Conservation (phyloP, 2,888 invertebrate species). For the Yponomeuta evonymella region DNA sequence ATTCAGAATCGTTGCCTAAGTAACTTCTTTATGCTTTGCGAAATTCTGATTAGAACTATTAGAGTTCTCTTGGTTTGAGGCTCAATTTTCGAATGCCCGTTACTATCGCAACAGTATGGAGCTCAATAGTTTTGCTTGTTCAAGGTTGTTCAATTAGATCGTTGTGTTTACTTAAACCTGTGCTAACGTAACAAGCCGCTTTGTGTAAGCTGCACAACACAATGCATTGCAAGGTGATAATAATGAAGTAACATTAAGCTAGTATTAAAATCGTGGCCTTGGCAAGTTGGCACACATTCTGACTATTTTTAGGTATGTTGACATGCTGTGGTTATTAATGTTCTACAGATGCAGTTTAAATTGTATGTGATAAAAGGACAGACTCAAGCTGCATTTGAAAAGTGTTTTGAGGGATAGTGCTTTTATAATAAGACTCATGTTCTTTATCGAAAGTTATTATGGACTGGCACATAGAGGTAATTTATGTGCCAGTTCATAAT, state of each 20-base stretch:
- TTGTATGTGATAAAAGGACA: no score
- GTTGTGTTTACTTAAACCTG: slow-evolving; percentile 4
- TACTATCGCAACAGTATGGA: background rate
- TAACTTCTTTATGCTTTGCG: background rate
- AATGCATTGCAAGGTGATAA: slow-evolving; percentile 6
- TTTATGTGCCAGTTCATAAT: no score
- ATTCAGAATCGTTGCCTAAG: background rate
- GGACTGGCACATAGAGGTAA: no score
- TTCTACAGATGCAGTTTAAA: background rate
- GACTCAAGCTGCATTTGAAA: no score
- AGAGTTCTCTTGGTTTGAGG: background rate
- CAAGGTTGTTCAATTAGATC: slow-evolving; percentile 1
- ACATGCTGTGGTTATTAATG: background rate
- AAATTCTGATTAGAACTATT: background rate
- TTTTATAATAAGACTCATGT: no score
- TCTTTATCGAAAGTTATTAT: no score
- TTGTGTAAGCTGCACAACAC: background rate
- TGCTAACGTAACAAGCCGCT: background rate
- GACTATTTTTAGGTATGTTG: no score
- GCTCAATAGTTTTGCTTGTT: background rate
- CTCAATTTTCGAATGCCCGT: background rate
- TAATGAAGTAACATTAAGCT: slow-evolving; percentile 18
- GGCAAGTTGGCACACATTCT: slow-evolving; percentile 17
- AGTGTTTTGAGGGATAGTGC: no score
- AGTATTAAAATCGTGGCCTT: slow-evolving; percentile 25